Evolutionary conservation across 2,888 invertebrate species (phyloP).

Genomic region (Ormyrus labotus): DNA sequence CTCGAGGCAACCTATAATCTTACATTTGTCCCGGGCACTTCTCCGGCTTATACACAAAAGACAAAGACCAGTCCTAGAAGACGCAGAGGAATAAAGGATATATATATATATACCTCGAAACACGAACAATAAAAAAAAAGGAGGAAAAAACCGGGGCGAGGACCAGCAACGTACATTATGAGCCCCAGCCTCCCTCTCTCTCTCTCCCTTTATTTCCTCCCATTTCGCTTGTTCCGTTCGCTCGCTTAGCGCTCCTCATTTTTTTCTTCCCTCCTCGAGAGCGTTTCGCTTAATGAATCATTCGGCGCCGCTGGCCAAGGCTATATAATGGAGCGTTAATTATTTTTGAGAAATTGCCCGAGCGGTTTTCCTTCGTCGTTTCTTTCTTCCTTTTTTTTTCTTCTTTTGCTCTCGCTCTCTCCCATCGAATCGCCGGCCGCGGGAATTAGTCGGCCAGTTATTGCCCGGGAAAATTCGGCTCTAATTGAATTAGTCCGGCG

Average conservation of each 20-base stretch:
- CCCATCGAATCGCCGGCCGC: not conserved
- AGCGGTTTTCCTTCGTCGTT: not conserved
- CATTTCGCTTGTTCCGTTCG: constrained; percentile 14
- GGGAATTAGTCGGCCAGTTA: constrained; percentile 39
- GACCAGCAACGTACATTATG: constrained; percentile 1
- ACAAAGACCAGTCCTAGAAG: not conserved
- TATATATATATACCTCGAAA: not conserved
- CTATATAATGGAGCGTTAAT: constrained; percentile 57
- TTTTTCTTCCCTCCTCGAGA: constrained; percentile 5
- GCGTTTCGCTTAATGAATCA: constrained; percentile 37
- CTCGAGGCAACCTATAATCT: not conserved
- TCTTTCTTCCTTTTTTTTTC: constrained; percentile 14
- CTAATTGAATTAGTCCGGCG: constrained; percentile 52
- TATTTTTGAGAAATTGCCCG: constrained; percentile 52
- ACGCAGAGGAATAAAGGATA: constrained; percentile 11
- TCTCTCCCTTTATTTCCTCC: constrained; percentile 12
- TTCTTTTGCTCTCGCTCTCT: not conserved
- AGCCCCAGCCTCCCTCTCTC: constrained; percentile 29
- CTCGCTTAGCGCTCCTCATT: not conserved
- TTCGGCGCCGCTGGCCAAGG: constrained; percentile 26
- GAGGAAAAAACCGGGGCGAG: not conserved
- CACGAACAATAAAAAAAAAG: not conserved
- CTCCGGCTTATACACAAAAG: not conserved
- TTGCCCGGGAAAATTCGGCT: constrained; percentile 47
- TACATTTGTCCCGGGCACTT: not conserved